Percentiles rank a stretch among this genome's conserved stretches.
Evolutionary conservation across 2,113 vertebrate species (phyloP).

Genomic region (Lepus americanus): DNA sequence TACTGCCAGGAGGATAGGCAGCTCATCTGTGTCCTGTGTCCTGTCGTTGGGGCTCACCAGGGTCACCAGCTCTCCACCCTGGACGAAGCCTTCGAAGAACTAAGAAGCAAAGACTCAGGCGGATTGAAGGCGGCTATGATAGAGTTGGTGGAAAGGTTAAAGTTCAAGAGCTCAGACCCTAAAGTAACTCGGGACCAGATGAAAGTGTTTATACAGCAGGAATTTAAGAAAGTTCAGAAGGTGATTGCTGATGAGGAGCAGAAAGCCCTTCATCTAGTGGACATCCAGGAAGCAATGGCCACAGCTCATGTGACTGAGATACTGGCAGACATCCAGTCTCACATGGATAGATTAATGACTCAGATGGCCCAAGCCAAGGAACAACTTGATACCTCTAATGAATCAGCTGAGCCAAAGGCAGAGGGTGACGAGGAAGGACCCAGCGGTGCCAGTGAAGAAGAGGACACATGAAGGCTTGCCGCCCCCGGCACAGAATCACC

Average conservation of each 20-base stretch:
- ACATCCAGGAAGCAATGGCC: conserved; percentile 91
- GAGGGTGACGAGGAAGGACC: no score
- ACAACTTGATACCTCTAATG: conserved; percentile 89
- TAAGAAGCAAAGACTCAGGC: no score
- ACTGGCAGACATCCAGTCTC: conserved; percentile 89
- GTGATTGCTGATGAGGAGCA: conserved; percentile 90
- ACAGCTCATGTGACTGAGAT: conserved; percentile 90
- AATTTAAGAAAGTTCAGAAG: conserved; percentile 91
- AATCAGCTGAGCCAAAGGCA: conserved; percentile 86
- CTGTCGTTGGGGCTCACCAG: conserved; percentile 91
- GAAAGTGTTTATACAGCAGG: conserved; percentile 89
- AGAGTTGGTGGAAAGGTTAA: no score
- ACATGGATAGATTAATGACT: conserved; percentile 90
- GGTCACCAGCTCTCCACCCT: conserved; percentile 92
- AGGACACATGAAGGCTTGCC: conserved; percentile 76
- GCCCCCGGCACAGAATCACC: not conserved
- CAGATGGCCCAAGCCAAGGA: conserved; percentile 93
- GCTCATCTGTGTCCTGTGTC: conserved; percentile 94
- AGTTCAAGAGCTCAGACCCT: no score
- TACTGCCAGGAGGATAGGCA: conserved; percentile 92
- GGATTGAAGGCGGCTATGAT: no score
- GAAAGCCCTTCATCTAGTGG: conserved; percentile 89
- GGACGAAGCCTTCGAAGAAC: conserved; percentile 91
- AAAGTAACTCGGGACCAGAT: conserved; percentile 87
- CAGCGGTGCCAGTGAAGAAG: conserved; percentile 76